Percentiles rank a stretch among this genome's conserved stretches.
Conservation (phyloP, 2,888 invertebrate genomes). For the Deilephila elpenor region DNA sequence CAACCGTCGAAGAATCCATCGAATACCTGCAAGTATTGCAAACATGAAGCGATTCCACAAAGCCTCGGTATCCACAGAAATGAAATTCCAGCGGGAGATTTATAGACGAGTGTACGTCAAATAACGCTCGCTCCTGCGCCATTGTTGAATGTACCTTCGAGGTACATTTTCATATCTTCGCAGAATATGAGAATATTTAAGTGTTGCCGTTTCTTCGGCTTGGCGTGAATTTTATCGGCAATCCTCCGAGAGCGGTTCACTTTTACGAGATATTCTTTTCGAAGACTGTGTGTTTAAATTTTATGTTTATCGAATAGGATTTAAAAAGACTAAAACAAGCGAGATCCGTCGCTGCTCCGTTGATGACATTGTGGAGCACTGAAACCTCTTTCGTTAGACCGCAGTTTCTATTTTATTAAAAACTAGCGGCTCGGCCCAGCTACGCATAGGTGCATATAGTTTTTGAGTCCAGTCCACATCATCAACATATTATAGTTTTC, state of each 20-base stretch:
- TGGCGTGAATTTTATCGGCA: constrained; percentile 2
- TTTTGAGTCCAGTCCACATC: too few relatives aligned
- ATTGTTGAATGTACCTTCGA: not conserved
- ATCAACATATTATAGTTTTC: too few relatives aligned
- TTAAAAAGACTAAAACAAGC: not conserved
- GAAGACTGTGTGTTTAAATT: not conserved
- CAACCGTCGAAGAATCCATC: not conserved
- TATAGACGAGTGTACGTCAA: constrained; percentile 21
- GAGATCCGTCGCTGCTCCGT: too few relatives aligned
- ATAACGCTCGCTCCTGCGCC: constrained; percentile 5
- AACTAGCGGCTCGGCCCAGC: too few relatives aligned
- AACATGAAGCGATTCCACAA: not conserved
- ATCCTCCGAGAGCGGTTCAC: not conserved
- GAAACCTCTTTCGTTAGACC: too few relatives aligned
- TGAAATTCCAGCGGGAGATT: constrained; percentile 26
- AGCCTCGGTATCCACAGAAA: constrained; percentile 20
- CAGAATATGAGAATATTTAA: constrained; percentile 19
- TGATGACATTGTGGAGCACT: too few relatives aligned
- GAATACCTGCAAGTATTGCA: constrained; percentile 8
- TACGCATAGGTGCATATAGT: too few relatives aligned
- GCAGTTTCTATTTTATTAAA: too few relatives aligned
- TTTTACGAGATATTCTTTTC: not conserved
- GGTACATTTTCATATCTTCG: constrained; percentile 3
- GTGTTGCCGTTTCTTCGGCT: not conserved
- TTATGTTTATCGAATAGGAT: not conserved